phyloP scores from a whole-genome alignment of 2,888 invertebrate genomes.

The Auanema sp. region DNA sequence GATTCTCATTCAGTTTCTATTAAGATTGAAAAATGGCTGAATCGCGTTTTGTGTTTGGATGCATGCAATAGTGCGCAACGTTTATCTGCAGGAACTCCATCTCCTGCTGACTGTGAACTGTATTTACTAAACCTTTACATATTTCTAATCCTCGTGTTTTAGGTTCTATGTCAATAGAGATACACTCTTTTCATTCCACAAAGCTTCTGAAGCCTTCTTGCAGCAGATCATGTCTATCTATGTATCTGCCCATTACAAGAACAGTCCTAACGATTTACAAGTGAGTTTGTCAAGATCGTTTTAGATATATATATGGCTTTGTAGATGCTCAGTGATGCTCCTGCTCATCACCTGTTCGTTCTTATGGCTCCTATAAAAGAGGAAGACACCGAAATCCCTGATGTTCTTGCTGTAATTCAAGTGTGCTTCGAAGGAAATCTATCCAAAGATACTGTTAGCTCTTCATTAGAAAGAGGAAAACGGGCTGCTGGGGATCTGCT shows the following conservation, averaged over 20 bases:
- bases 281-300: constrained; percentile 16
- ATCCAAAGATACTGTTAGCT: constrained; percentile 74
- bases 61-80: constrained; percentile 66
- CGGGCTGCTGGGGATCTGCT: constrained; percentile 94
- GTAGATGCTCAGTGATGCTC: constrained; percentile 93
- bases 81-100: constrained; percentile 77
- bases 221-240: constrained; percentile 88
- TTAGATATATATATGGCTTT: constrained; percentile 2
- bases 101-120: constrained; percentile 84
- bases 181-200: constrained; percentile 89
- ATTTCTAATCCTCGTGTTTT: constrained; percentile 8
- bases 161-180: constrained; percentile 74
- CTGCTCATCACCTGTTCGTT: constrained; percentile 94
- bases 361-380: constrained; percentile 81
- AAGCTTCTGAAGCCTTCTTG: constrained; percentile 80
- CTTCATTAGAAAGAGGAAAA: constrained; percentile 82
- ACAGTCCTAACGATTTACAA: constrained; percentile 93
- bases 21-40: constrained; percentile 83
- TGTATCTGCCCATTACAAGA: constrained; percentile 98
- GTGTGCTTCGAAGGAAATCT: constrained; percentile 74
- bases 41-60: constrained; percentile 85
- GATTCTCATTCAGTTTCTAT: not conserved
- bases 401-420: constrained; percentile 68
- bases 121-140: constrained; percentile 66
- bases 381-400: constrained; percentile 73